These are phyloP conservation scores for Candoia aspera DNA, from an alignment of 2,113 vertebrate species.

Conservation along the genomic window DNA sequence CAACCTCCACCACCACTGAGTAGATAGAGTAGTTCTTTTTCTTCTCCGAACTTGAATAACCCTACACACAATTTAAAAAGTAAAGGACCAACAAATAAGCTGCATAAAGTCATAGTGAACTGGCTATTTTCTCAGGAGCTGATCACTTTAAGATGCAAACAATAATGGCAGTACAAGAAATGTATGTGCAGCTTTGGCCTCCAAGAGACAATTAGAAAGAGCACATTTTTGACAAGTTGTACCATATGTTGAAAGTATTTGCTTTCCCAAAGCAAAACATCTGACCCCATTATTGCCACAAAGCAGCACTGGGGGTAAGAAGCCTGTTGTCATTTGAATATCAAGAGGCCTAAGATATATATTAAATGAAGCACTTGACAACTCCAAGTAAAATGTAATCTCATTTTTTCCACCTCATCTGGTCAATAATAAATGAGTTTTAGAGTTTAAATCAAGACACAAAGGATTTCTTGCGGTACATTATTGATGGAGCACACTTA, in stretches of 20 bases:
- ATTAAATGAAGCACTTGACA: conserved; percentile 54
- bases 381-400: conserved; percentile 59
- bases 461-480: conserved; percentile 63
- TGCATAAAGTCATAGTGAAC: neutral
- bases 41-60: neutral
- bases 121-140: neutral
- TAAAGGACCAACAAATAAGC: neutral
- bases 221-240: conserved; percentile 12
- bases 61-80: neutral
- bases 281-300: conserved; percentile 19
- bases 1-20: neutral
- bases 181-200: neutral
- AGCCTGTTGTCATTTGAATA: conserved; percentile 50
- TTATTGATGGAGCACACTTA: conserved; percentile 73
- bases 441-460: conserved; percentile 70
- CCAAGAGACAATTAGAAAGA: conserved; percentile 21
- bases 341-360: conserved; percentile 36
- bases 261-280: conserved; percentile 40
- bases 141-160: conserved; percentile 5
- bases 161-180: neutral
- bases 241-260: conserved; percentile 13
- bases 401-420: conserved; percentile 51
- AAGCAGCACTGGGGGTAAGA: neutral
- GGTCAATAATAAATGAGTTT: conserved; percentile 77
- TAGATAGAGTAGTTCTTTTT: neutral